Evolutionary conservation across 2,888 invertebrate genomes (phyloP), one percentile per base, ranked within the genome.

Genomic region (Belgica antarctica): DNA sequence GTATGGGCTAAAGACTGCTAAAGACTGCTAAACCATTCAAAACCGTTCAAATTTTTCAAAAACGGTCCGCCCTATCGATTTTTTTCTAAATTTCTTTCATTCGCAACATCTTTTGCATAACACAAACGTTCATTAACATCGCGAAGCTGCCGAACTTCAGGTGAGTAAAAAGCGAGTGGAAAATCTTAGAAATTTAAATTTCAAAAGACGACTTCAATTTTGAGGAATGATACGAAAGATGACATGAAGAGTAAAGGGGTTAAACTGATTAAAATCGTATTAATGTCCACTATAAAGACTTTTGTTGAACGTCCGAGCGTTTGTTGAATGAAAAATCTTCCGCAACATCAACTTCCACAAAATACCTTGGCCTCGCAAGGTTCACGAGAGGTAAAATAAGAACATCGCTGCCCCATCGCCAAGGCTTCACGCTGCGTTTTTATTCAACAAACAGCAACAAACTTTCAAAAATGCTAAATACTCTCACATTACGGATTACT

Each of bases 181-280:
- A 52, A 19, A 52, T 31, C 31, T 31, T 31, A 7, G 4, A 52
- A 52, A 52, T 52, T 52, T 52, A 24, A 52, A 52, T 52, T 22
- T 52, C 17, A 52, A 52, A 52, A 52, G 52, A 19, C 41, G 41
- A 22, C 15, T 17, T 52, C 12, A 22, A 52, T 17, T 22, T 19
- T 17, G 12, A 52, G 17, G 52, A 52, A 19, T 52, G 52, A 52
- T 17, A 22, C 17, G 19, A 5, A 19, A 52, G 19, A 52, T 52
- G 52, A 52, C 52, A 52, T 46, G 52, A 52, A 52, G 12, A 41
- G 12, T 31, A 31, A 31, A 25, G 27, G 28, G 61, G 28, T n/a
- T 61, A 61, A 61, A 61, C 36, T 63, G 41, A 63, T 63, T 66
- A 66, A 66, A 66, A 66, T 47, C 65, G 41, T 66, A 66, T 66